Evolutionary conservation across 2,888 invertebrate genomes (phyloP).

Genomic region (Leptothorax acervorum): DNA sequence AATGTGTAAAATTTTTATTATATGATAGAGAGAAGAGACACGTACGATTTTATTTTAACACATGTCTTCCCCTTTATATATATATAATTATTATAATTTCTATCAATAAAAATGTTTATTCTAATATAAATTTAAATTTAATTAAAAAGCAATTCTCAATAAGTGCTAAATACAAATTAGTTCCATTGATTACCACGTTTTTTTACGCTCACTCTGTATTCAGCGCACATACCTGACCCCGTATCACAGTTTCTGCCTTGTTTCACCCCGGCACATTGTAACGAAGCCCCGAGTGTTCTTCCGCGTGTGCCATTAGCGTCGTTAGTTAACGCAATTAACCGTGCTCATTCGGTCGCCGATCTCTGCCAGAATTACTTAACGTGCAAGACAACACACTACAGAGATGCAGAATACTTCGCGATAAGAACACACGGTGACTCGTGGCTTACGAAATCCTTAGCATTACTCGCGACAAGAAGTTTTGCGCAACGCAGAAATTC

Average conservation of each 20-base stretch:
- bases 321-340: conserved; percentile 36
- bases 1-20: conserved; percentile 14
- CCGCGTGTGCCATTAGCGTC: conserved; percentile 24
- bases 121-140: background rate
- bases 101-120: background rate
- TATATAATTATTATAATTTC: background rate
- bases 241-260: conserved; percentile 6
- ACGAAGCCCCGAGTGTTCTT: conserved; percentile 38
- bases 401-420: background rate
- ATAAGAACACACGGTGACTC: background rate
- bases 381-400: conserved; percentile 40
- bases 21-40: background rate
- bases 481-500: background rate
- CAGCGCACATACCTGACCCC: conserved; percentile 9
- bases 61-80: background rate
- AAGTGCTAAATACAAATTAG: conserved; percentile 8
- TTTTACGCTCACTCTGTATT: background rate
- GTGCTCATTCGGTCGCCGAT: conserved; percentile 16
- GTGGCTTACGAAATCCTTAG: background rate
- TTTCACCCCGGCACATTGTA: conserved; percentile 32
- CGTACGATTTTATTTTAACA: background rate
- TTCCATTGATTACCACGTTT: background rate
- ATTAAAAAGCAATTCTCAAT: background rate
- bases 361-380: conserved; percentile 56
- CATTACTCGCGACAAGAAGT: conserved; percentile 11